These are phyloP conservation scores for Protodeltote pygarga DNA, from an alignment of 2,888 invertebrate genomes.

Conservation along the genomic window DNA sequence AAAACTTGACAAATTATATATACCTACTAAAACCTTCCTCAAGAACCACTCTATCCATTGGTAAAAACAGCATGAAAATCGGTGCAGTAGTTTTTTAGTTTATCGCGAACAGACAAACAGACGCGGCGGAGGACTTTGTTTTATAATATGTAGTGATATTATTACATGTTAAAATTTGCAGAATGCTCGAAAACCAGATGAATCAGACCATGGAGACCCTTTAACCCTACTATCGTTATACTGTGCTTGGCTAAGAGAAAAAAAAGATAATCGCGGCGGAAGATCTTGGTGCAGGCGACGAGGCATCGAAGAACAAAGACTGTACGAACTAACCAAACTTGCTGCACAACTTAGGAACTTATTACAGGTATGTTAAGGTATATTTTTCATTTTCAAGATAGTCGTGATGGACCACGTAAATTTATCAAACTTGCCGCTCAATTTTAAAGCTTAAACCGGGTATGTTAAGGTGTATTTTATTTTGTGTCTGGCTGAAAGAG, in stretches of 20 bases:
- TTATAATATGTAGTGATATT: too few relatives aligned
- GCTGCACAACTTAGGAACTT: slow-evolving; percentile 95
- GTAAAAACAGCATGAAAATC: too few relatives aligned
- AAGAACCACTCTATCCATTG: too few relatives aligned
- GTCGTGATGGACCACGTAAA: neutral
- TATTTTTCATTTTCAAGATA: neutral
- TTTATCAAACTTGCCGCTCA: neutral
- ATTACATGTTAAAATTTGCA: slow-evolving; percentile 61
- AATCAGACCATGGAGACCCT: slow-evolving; percentile 98
- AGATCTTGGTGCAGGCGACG: slow-evolving; percentile 95
- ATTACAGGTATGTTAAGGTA: slow-evolving; percentile 87
- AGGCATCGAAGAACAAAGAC: slow-evolving; percentile 98
- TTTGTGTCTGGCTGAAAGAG: too few relatives aligned
- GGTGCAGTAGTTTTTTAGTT: too few relatives aligned
- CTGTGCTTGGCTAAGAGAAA: slow-evolving; percentile 95
- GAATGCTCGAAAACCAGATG: slow-evolving; percentile 91
- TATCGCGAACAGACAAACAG: too few relatives aligned
- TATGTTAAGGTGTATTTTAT: neutral
- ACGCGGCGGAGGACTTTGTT: too few relatives aligned
- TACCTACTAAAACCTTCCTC: too few relatives aligned
- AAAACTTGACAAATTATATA: too few relatives aligned
- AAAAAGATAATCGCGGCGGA: slow-evolving; percentile 83
- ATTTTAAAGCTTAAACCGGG: neutral
- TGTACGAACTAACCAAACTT: slow-evolving; percentile 98
- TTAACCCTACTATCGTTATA: slow-evolving; percentile 95